These are phyloP conservation scores for Amphiprion ocellaris DNA, from an alignment of 2,113 vertebrate species.

Conservation along the genomic window DNA sequence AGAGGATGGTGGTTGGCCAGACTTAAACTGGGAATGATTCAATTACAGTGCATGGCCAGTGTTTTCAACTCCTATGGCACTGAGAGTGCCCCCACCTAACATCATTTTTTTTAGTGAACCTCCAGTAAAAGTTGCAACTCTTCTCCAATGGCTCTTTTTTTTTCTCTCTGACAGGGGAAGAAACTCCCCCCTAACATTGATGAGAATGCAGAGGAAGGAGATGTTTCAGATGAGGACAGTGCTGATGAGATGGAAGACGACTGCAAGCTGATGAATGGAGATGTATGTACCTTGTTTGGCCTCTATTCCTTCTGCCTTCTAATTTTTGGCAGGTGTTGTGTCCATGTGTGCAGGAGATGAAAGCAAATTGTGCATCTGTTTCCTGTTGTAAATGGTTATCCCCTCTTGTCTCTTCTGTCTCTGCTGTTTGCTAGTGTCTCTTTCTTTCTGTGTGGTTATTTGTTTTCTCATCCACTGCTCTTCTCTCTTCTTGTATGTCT, in stretches of 20 bases:
- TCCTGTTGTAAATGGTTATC: conserved; percentile 10
- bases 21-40: too few relatives aligned
- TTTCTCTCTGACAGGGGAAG: conserved; percentile 88
- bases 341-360: background rate
- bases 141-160: background rate
- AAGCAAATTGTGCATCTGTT: conserved; percentile 11
- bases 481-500: conserved; percentile 49
- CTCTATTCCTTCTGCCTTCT: background rate
- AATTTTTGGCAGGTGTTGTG: background rate
- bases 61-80: too few relatives aligned
- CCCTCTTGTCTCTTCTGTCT: conserved; percentile 10
- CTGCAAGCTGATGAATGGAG: conserved; percentile 95
- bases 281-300: conserved; percentile 85
- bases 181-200: conserved; percentile 95
- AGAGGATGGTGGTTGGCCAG: too few relatives aligned
- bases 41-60: too few relatives aligned
- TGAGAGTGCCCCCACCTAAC: too few relatives aligned
- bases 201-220: conserved; percentile 94
- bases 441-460: conserved; percentile 12
- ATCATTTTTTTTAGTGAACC: too few relatives aligned
- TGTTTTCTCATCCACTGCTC: conserved; percentile 50
- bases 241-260: conserved; percentile 98
- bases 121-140: too few relatives aligned
- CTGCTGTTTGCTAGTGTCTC: conserved; percentile 16
- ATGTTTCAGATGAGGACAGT: conserved; percentile 98